A percentile compares a stretch with the other conserved stretches of the same genome.
These are phyloP conservation scores for Lottia gigantea DNA, from an alignment of 2,888 invertebrate genomes.

Conservation along the genomic window DNA sequence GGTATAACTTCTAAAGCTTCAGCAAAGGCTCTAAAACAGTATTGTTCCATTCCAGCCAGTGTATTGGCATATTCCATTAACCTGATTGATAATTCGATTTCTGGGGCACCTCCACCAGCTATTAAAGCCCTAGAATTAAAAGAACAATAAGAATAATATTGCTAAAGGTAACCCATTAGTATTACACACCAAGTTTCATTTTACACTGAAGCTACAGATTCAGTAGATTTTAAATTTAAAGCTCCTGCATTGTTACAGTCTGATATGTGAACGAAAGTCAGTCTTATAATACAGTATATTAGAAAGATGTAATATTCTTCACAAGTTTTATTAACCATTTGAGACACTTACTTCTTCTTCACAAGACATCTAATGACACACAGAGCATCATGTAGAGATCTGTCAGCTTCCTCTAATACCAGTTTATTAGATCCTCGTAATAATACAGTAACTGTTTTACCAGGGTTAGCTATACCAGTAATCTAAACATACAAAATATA, in stretches of 20 bases:
- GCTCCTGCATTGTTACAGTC: too few species aligned
- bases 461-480: conserved; percentile 87
- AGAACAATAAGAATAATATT: not conserved
- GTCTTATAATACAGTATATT: too few species aligned
- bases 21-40: conserved; percentile 94
- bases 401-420: conserved; percentile 88
- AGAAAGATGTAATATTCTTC: too few species aligned
- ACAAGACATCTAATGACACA: conserved; percentile 96
- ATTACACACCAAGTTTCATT: too few species aligned
- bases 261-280: too few species aligned
- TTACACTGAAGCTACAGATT: too few species aligned
- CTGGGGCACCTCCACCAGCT: conserved; percentile 97
- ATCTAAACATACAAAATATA: conserved; percentile 71
- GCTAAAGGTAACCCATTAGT: too few species aligned
- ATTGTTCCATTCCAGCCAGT: conserved; percentile 91
- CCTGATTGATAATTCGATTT: conserved; percentile 90
- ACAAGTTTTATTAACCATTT: too few species aligned
- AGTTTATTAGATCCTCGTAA: conserved; percentile 91
- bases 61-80: conserved; percentile 85
- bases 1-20: conserved; percentile 95
- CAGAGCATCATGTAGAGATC: conserved; percentile 91
- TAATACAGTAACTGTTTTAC: conserved; percentile 91
- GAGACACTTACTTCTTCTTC: conserved; percentile 76
- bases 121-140: conserved; percentile 77
- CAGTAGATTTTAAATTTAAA: too few species aligned